Evolutionary conservation across 1,140 invertebrate genomes (phyloP), one percentile per base, ranked within the genome.

Genomic region (Sinella curviseta): DNA sequence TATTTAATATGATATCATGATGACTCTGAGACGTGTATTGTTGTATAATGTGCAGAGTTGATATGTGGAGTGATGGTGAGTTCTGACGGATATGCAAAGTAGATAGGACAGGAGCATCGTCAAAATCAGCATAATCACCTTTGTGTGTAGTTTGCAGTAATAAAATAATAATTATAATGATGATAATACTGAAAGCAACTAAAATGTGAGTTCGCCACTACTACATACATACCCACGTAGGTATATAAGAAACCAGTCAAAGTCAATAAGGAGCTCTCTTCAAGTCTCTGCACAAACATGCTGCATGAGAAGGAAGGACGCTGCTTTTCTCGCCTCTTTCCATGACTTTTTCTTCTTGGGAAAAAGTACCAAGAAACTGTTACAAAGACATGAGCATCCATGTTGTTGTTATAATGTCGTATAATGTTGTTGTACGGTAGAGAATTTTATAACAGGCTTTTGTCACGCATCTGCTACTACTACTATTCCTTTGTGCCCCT

Each of bases 71-170:
- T 30, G 26, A 31, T 31, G 65, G 65, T 24, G 31, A 70, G 12
- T 70, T 33, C 31, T 31, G 65, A 70, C 65, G 65, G 65, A 70
- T 70, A 70, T 70, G 65, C 65, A 70, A 70, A 70, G 28, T 33
- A 70, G 65, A 70, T 33, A 70, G 65, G 65, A 70, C 65, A 70
- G 65, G 65, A 70, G 65, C 65, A 70, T 31, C 65, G n/a, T 70
- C 28, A 70, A 70, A 70, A 70, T 70, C 65, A 70, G 65, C 65
- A 70, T 70, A 70, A 70, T 70, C 65, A 70, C 65, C 31, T 70
- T 60, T 24, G 55, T n/a, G n/a, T 70, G 31, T 70, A 70, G 30
- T 33, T 65, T 70, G 26, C 65, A 31, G 65, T 33, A 70, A 33
- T 70, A 70, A 70, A 70, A 70, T 33, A 70, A 70, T 70, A 14